Conservation (phyloP, 1,140 invertebrate species). For the Drosophila ananassae region DNA sequence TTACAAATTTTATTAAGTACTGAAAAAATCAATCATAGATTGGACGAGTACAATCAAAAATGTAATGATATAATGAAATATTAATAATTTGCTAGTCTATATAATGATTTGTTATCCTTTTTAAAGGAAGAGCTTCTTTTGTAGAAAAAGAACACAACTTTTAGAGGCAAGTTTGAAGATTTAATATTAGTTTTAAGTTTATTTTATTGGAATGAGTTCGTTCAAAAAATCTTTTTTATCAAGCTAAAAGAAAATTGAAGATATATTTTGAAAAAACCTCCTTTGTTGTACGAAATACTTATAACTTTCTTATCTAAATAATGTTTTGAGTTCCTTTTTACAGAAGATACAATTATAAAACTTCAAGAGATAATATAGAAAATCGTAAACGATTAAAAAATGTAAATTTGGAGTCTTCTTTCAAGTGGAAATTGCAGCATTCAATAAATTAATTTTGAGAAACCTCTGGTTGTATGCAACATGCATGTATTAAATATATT, state of each 20-base stretch:
- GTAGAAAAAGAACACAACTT: slow-evolving; percentile 1
- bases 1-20: background rate
- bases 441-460: background rate
- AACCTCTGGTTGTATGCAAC: slow-evolving; percentile 5
- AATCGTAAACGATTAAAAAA: background rate
- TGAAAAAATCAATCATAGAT: slow-evolving; percentile 1
- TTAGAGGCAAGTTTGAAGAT: background rate
- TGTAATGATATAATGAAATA: background rate
- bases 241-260: background rate
- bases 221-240: background rate
- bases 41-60: slow-evolving; percentile 2
- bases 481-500: slow-evolving; percentile 34
- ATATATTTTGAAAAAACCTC: background rate
- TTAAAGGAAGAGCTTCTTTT: background rate
- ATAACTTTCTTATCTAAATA: background rate
- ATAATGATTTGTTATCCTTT: background rate
- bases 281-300: background rate
- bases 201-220: background rate
- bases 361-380: background rate
- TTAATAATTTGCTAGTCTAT: background rate
- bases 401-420: background rate
- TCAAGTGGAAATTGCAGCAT: background rate
- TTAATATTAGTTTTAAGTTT: background rate
- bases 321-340: background rate
- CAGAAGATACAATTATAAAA: background rate